A percentile compares a stretch with the other conserved stretches of the same genome.
Conservation (phyloP, 2,797 vertebrate genomes). For the Coregonus sp. region DNA sequence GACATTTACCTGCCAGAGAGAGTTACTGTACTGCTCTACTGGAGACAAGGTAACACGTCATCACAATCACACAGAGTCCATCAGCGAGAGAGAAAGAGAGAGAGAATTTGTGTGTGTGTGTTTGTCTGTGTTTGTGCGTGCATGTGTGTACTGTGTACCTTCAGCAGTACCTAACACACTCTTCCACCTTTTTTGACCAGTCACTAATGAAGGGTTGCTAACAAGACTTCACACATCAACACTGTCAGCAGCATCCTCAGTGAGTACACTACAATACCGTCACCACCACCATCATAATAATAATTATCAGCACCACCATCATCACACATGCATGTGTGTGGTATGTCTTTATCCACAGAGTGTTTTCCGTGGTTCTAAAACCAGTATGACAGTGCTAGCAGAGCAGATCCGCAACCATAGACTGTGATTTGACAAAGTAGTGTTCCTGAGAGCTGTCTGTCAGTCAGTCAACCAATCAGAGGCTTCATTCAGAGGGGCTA, state of each 20-base stretch:
- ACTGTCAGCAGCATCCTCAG: background rate
- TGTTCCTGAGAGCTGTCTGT: background rate
- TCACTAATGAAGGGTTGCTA: background rate
- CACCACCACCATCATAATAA: background rate
- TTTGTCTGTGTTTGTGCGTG: background rate
- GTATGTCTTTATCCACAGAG: background rate
- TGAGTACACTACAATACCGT: background rate
- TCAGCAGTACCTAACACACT: background rate
- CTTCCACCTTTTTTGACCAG: background rate
- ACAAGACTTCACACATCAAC: background rate
- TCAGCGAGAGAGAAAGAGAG: background rate
- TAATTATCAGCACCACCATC: no score
- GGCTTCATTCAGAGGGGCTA: background rate
- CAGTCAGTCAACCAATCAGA: background rate
- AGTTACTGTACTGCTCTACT: background rate
- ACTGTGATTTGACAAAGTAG: background rate
- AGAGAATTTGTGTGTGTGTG: background rate
- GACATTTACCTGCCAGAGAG: constrained; percentile 1
- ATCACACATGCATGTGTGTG: background rate
- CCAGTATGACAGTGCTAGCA: background rate
- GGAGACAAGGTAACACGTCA: background rate
- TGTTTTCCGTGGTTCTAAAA: background rate
- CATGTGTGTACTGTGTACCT: background rate
- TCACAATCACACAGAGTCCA: background rate
- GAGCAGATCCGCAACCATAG: background rate